Evolutionary conservation across 1,140 invertebrate genomes (phyloP), one percentile per base, ranked within the genome.

Genomic region (Cyrtorhinus lividipennis): DNA sequence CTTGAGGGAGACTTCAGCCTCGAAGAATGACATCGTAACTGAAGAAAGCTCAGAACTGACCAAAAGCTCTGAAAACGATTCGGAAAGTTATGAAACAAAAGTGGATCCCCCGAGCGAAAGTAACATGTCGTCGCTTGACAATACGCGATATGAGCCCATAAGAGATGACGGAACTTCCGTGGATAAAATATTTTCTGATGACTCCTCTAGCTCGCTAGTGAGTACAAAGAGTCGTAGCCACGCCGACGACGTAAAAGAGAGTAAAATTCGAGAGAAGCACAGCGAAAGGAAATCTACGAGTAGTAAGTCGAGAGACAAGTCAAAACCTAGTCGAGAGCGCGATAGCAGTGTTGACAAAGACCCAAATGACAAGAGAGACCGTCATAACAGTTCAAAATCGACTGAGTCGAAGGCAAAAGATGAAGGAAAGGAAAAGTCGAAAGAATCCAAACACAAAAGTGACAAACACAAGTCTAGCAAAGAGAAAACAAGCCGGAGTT

Each of bases 141-240:
- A 18, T 15, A 13, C 15, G 1, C 20, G 56, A 15, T 23, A 57
- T 23, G 56, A 57, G 2, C 24, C 56, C 2, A 57, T 24, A 1
- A 57, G 48, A 30, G 61, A 38, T 22, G 65, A 69, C 60, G 72
- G 69, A 53, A 73, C 69, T 27, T 67, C 56, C 53, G n/a, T n/a
- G n/a, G 73, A 74, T 22, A 74, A 72, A 65, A 77, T 77, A 66
- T 76, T 71, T 66, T 75, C 72, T 61, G 71, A 73, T 57, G 73
- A 73, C 57, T 67, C 67, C 62, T 65, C 58, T 57, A 61, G 58
- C 27, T 56, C 15, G 26, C 58, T 3, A 59, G 27, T 13, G 46
- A 30, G 26, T 64, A n/a, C n/a, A n/a, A n/a, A n/a, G n/a, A n/a
- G n/a, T n/a, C n/a, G n/a, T n/a, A n/a, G n/a, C n/a, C n/a, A n/a